These are phyloP conservation scores for Piprites chloris DNA, from an alignment of 2,113 vertebrate species.

Conservation along the genomic window DNA sequence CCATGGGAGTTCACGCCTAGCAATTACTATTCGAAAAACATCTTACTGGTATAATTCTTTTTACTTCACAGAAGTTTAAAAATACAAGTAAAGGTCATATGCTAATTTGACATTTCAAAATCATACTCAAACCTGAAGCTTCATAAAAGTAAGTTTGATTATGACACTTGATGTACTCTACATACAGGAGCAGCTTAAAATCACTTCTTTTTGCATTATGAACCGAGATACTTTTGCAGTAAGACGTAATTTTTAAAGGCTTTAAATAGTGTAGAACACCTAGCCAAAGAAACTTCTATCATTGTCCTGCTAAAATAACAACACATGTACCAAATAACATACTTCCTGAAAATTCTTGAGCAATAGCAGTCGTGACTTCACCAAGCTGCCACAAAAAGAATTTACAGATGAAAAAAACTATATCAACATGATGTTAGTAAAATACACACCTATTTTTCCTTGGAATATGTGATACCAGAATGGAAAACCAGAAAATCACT, in stretches of 20 bases:
- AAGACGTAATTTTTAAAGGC: not conserved
- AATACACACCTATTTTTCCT: not conserved
- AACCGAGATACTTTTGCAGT: not conserved
- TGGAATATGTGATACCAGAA: not conserved
- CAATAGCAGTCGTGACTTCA: not conserved
- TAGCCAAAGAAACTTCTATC: not conserved
- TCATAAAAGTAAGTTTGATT: slow-evolving; percentile 58
- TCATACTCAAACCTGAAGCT: slow-evolving; percentile 60
- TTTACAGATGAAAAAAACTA: not conserved
- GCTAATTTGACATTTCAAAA: slow-evolving; percentile 73
- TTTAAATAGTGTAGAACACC: not conserved
- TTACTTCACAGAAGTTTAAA: slow-evolving; percentile 50
- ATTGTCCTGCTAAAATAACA: not conserved
- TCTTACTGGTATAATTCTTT: slow-evolving; percentile 9
- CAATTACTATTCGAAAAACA: slow-evolving; percentile 51
- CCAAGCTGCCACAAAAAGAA: not conserved
- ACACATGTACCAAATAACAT: not conserved
- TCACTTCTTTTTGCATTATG: not conserved
- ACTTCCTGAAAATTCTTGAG: not conserved
- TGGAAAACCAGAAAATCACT: not conserved
- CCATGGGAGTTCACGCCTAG: not conserved
- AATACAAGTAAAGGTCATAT: slow-evolving; percentile 73
- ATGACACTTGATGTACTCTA: slow-evolving; percentile 46
- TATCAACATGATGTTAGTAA: not conserved
- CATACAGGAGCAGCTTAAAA: not conserved